Evolutionary conservation across 2,113 vertebrate species (phyloP).

Genomic region (Callorhinus ursinus): DNA sequence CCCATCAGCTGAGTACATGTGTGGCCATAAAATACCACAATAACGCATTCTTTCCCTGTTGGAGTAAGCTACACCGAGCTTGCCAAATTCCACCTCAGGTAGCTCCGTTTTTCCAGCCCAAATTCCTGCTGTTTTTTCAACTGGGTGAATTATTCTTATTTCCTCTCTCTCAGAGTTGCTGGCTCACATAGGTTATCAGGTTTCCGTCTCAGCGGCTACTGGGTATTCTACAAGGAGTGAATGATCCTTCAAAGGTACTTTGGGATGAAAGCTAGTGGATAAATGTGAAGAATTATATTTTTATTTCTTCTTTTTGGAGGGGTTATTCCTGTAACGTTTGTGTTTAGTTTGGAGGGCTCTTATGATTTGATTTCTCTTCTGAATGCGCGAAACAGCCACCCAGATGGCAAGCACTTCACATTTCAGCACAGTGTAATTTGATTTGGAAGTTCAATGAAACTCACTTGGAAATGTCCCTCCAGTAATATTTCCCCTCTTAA

Average conservation of each 20-base stretch:
- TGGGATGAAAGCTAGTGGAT: conserved; percentile 43
- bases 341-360: conserved; percentile 61
- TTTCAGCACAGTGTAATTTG: conserved; percentile 52
- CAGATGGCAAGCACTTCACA: conserved; percentile 40
- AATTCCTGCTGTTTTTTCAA: conserved; percentile 63
- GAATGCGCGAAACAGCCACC: neutral
- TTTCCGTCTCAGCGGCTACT: conserved; percentile 22
- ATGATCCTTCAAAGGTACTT: conserved; percentile 53
- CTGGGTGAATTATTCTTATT: conserved; percentile 57
- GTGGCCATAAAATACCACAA: conserved; percentile 43
- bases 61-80: neutral
- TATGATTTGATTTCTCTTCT: conserved; percentile 61
- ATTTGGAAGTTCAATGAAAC: conserved; percentile 68
- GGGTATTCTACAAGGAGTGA: conserved; percentile 3
- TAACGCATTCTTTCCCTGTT: conserved; percentile 37
- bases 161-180: conserved; percentile 47
- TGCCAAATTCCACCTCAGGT: conserved; percentile 64
- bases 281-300: conserved; percentile 62
- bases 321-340: conserved; percentile 46
- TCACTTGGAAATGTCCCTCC: conserved; percentile 58
- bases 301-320: conserved; percentile 60
- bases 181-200: conserved; percentile 28
- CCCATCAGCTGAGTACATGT: neutral
- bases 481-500: conserved; percentile 43
- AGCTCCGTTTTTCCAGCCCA: conserved; percentile 50